Evolutionary conservation across 2,888 invertebrate species (phyloP), one percentile per base, ranked within the genome.

Genomic region (Dilophus febrilis): DNA sequence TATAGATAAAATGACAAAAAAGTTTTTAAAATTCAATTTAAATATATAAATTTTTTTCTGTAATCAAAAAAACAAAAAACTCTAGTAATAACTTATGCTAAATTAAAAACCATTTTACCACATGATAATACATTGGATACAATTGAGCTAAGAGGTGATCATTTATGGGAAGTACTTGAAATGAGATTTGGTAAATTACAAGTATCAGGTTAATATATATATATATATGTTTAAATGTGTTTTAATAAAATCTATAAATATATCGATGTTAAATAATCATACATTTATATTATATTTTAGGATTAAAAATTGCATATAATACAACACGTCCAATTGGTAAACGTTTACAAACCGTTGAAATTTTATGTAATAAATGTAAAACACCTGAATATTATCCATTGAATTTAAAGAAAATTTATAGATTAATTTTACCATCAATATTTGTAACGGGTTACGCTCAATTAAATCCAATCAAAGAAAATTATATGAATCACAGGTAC

Each of bases 41-140:
- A n/a, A n/a, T n/a, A n/a, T n/a, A n/a, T 16, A 10, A 32, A 22
- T 22, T n/a, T 35, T 13, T 11, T 35, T 35, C 18, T 18, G 5
- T 11, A 7, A 12, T 33, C 5, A 18, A 17, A 3, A 35, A 22
- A 35, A 27, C 14, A 8, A 14, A 28, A 17, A 28, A 16, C 64
- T 64, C 11, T 55, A 82, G 83, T 75, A 8, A 70, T 81, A 11
- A 82, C 79, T 1, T 77, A 74, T 30, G 74, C 73, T 38, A 76
- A 77, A 41, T 52, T 86, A 10, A 59, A 80, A 4, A 71, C 73
- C 48, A 70, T 76, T 17, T 66, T 76, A 43, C 88, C 88, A 1
- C 88, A 87, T 53, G 74, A 74, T 52, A 85, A 86, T 58, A 71
- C 69, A 35, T 64, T 85, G 43, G 76, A 82, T 50, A 65, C 77